Percentiles rank a stretch among this genome's conserved stretches.
Conservation (phyloP, 2,888 invertebrate genomes). For the Agonopterix heracliana region DNA sequence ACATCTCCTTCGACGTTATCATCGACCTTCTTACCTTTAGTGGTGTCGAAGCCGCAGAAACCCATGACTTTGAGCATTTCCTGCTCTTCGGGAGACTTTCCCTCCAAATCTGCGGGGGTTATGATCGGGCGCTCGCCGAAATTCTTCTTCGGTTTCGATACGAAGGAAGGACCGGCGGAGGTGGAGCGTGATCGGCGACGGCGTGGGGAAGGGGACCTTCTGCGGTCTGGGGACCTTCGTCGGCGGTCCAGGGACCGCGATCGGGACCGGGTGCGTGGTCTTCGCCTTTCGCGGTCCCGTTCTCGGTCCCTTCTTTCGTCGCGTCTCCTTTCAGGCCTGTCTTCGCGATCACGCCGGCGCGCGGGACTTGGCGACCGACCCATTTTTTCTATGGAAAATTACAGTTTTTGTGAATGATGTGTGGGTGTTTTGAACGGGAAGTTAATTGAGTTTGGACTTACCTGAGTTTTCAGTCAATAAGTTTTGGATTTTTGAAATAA, state of each 20-base stretch:
- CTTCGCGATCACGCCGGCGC: slow-evolving; percentile 53
- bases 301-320: slow-evolving; percentile 48
- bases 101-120: slow-evolving; percentile 90
- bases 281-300: slow-evolving; percentile 53
- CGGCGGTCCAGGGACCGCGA: slow-evolving; percentile 62
- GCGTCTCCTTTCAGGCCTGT: slow-evolving; percentile 22
- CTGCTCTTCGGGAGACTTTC: slow-evolving; percentile 92
- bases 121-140: slow-evolving; percentile 79
- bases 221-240: slow-evolving; percentile 61
- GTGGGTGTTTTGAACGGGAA: neutral
- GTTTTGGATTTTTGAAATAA: slow-evolving; percentile 48
- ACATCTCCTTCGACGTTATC: slow-evolving; percentile 97
- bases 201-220: slow-evolving; percentile 39
- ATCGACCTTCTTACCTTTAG: slow-evolving; percentile 96
- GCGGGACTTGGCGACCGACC: slow-evolving; percentile 70
- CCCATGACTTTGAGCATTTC: slow-evolving; percentile 98
- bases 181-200: slow-evolving; percentile 56
- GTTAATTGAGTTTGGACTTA: slow-evolving; percentile 23
- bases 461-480: slow-evolving; percentile 56
- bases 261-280: slow-evolving; percentile 58
- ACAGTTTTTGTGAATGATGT: neutral
- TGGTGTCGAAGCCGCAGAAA: slow-evolving; percentile 95
- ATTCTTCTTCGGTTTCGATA: slow-evolving; percentile 50
- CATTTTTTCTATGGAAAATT: slow-evolving; percentile 40
- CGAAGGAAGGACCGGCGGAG: slow-evolving; percentile 54